Conservation (phyloP, 2,888 invertebrate genomes). For the Busseola fusca region DNA sequence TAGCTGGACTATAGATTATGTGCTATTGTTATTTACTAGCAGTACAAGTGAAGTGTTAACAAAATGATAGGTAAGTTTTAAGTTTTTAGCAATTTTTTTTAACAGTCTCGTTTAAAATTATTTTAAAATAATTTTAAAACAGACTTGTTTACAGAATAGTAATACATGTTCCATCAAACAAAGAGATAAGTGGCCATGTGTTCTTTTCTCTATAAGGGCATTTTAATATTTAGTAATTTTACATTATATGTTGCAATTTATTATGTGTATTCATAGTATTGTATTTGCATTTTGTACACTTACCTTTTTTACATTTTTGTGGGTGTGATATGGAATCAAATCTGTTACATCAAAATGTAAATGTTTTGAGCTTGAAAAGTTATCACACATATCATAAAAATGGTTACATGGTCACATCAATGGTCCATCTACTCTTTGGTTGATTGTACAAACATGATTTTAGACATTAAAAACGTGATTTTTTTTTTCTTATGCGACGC, state of each 20-base stretch:
- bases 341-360: too few relatives aligned
- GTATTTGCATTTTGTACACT: not conserved
- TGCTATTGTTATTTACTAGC: not conserved
- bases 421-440: conserved; percentile 24
- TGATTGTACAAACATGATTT: conserved; percentile 4
- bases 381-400: not conserved
- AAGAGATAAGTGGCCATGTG: not conserved
- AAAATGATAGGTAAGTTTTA: conserved; percentile 30
- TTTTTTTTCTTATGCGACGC: not conserved
- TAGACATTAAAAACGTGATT: not conserved
- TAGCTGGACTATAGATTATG: not conserved
- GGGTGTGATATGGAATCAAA: not conserved
- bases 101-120: conserved; percentile 12
- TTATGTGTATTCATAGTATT: not conserved
- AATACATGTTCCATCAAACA: conserved; percentile 15
- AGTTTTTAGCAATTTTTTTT: not conserved
- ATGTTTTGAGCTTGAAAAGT: not conserved
- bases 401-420: too few relatives aligned
- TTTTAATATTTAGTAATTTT: not conserved
- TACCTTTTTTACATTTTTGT: not conserved
- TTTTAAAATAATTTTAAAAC: conserved; percentile 21
- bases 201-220: not conserved
- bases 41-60: conserved; percentile 27
- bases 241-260: not conserved
- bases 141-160: not conserved